phyloP scores from a whole-genome alignment of 2,888 invertebrate genomes.

The Crossocerus cetratus region DNA sequence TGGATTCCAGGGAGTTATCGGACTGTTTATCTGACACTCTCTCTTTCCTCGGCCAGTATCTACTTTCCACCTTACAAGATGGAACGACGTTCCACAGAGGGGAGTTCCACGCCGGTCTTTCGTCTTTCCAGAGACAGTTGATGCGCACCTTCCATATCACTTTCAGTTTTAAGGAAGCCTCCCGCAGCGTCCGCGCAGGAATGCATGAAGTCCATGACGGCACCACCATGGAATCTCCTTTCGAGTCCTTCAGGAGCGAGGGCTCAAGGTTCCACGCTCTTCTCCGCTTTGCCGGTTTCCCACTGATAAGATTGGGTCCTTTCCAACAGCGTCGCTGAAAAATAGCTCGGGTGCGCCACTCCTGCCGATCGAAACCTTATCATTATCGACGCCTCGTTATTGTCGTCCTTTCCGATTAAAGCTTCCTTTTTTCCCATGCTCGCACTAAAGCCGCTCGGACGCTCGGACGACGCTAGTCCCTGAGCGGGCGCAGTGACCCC shows the following conservation, averaged over 20 bases:
- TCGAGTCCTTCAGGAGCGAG: conserved; percentile 67
- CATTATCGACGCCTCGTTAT: too few relatives aligned
- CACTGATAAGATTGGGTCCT: conserved; percentile 42
- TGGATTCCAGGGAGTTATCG: conserved; percentile 15
- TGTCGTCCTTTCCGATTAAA: background rate
- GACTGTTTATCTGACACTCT: conserved; percentile 6
- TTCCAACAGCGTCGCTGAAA: background rate
- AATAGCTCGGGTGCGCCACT: background rate
- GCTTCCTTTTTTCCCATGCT: conserved; percentile 12
- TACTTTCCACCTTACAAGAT: conserved; percentile 4
- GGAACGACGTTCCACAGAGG: conserved; percentile 27
- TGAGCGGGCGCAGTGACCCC: conserved; percentile 55
- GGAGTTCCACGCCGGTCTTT: conserved; percentile 18
- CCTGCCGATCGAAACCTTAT: too few relatives aligned
- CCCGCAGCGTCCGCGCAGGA: conserved; percentile 58
- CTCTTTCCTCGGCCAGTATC: conserved; percentile 11
- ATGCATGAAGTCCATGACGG: conserved; percentile 69
- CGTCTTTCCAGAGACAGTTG: conserved; percentile 26
- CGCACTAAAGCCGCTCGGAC: conserved; percentile 23
- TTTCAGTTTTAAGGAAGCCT: conserved; percentile 68
- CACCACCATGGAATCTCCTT: conserved; percentile 71
- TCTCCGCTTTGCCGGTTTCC: conserved; percentile 17
- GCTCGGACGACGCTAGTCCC: conserved; percentile 21
- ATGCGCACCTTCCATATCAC: conserved; percentile 59
- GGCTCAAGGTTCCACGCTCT: conserved; percentile 59